phyloP scores from a whole-genome alignment of 2,797 vertebrate genomes.

The Pantherophis alleghaniensis region DNA sequence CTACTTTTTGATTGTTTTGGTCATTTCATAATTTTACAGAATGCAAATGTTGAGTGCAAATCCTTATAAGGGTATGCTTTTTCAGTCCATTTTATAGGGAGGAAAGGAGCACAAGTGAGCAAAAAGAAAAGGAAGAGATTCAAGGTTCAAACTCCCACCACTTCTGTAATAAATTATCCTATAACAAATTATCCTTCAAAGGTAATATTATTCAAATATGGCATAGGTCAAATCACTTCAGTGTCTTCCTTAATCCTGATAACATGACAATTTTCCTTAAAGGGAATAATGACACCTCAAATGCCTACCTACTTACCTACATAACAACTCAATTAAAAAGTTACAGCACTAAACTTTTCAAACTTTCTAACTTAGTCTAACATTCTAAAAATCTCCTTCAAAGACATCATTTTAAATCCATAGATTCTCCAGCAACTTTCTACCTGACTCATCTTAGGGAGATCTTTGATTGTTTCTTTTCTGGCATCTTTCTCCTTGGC shows the following conservation, averaged over 20 bases:
- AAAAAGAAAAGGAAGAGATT: neutral
- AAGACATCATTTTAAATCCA: neutral
- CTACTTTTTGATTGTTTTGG: neutral
- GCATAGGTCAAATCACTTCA: neutral
- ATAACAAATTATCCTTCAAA: neutral
- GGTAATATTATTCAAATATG: neutral
- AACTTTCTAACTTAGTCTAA: neutral
- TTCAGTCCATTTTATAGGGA: neutral
- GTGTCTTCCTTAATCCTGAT: neutral
- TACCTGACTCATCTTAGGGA: constrained; percentile 98
- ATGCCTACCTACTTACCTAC: neutral
- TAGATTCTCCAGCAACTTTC: constrained; percentile 25
- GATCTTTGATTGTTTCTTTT: constrained; percentile 92
- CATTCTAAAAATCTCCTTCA: neutral
- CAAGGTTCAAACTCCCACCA: neutral
- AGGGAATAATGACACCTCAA: neutral
- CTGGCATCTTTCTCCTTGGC: constrained; percentile 89
- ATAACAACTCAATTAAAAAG: neutral
- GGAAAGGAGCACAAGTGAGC: neutral
- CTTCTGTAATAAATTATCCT: neutral
- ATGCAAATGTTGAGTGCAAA: neutral
- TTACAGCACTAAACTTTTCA: neutral
- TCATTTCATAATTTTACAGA: neutral
- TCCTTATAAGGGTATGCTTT: neutral
- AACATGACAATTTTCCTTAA: neutral